These are phyloP conservation scores for Lepus timidus DNA, from an alignment of 2,113 vertebrate species.

Conservation along the genomic window DNA sequence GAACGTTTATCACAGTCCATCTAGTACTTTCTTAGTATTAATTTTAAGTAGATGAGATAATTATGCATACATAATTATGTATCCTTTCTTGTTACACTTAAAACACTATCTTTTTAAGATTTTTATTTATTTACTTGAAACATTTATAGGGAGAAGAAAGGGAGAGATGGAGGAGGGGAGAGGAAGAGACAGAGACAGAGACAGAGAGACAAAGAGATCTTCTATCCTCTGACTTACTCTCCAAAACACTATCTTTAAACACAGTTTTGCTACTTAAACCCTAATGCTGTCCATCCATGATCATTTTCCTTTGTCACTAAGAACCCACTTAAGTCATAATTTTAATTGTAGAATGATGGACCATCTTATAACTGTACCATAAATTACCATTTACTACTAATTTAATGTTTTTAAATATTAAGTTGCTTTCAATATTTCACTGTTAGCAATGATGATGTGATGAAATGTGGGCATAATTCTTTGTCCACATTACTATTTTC, in stretches of 20 bases:
- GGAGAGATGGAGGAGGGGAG: too few species aligned
- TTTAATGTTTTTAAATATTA: conserved; percentile 19
- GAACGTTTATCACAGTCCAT: background rate
- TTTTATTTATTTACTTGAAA: too few species aligned
- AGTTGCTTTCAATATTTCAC: background rate
- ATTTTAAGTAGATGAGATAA: conserved; percentile 2
- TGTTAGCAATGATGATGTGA: conserved; percentile 28
- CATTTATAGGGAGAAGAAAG: too few species aligned
- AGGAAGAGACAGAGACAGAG: too few species aligned
- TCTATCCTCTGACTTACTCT: too few species aligned
- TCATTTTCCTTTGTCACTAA: background rate
- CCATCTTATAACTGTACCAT: background rate
- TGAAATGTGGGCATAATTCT: conserved; percentile 7
- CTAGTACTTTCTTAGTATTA: background rate
- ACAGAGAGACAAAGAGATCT: too few species aligned
- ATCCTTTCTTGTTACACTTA: background rate
- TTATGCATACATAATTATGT: background rate
- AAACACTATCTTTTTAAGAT: background rate
- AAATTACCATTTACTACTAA: background rate
- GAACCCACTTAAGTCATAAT: background rate
- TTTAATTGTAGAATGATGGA: background rate
- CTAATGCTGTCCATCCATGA: background rate
- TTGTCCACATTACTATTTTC: background rate
- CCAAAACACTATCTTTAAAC: background rate
- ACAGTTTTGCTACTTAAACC: background rate